phyloP scores from a whole-genome alignment of 2,113 vertebrate species.

The Peromyscus californicus region DNA sequence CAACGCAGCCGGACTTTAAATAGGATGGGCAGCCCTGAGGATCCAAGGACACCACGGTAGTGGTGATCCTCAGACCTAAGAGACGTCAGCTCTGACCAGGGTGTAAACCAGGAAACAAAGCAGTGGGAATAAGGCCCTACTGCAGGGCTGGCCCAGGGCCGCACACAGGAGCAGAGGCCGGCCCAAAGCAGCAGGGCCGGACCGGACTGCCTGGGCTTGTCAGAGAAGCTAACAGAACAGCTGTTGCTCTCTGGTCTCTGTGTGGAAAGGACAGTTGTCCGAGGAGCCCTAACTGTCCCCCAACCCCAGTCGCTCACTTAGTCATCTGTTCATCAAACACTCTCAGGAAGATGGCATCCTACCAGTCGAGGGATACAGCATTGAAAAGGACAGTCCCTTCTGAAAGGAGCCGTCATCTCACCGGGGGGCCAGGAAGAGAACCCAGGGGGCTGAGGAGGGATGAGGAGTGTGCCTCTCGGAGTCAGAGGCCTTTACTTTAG shows the following conservation, averaged over 20 bases:
- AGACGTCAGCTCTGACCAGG: neutral
- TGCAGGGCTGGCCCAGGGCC: neutral
- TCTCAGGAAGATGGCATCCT: neutral
- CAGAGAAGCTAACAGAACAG: neutral
- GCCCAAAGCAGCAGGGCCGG: neutral
- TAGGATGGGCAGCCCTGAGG: neutral
- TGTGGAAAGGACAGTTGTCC: neutral
- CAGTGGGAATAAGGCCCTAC: too few relatives aligned
- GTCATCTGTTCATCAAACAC: neutral
- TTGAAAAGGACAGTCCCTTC: neutral
- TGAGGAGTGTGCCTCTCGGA: neutral
- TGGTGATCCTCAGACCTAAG: neutral
- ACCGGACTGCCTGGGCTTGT: neutral
- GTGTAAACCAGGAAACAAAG: neutral
- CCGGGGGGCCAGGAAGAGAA: neutral
- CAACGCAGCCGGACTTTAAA: neutral
- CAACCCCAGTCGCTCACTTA: neutral
- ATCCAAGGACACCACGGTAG: rapidly evolving
- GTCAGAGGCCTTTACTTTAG: neutral
- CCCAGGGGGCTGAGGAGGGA: neutral
- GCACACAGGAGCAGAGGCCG: neutral
- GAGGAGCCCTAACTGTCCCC: neutral
- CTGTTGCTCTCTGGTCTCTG: neutral
- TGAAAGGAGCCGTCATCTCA: neutral
- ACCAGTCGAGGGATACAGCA: neutral